A percentile compares a stretch with the other conserved stretches of the same genome.
These are phyloP conservation scores for Brachionus calyciflorus DNA, from an alignment of 1,140 invertebrate species.

Conservation along the genomic window DNA sequence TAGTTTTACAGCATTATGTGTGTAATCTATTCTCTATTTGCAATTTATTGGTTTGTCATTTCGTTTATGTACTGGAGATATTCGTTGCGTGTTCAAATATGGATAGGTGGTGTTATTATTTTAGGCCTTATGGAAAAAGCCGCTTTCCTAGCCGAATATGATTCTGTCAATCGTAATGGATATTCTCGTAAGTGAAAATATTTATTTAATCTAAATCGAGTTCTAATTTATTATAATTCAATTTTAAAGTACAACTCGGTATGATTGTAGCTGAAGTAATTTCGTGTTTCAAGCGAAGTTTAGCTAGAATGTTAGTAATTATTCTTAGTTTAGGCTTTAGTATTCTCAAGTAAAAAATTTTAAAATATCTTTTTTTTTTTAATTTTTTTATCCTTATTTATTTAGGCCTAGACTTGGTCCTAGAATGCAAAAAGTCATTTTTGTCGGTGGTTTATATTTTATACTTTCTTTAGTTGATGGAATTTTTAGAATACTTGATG, in stretches of 20 bases:
- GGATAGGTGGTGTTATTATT: constrained; percentile 84
- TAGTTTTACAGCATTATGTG: constrained; percentile 87
- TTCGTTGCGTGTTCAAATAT: constrained; percentile 86
- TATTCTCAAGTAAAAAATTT: constrained; percentile 77
- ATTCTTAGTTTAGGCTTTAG: constrained; percentile 90
- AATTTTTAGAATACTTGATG: constrained; percentile 70
- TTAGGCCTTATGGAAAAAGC: constrained; percentile 72
- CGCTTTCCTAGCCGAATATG: constrained; percentile 83
- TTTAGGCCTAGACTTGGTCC: constrained; percentile 76
- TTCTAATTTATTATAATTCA: constrained; percentile 8
- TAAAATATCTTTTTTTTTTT: constrained; percentile 8
- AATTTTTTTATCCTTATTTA: constrained; percentile 50
- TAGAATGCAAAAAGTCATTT: constrained; percentile 78
- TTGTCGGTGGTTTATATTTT: constrained; percentile 77
- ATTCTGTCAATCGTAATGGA: constrained; percentile 74
- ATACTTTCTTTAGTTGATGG: constrained; percentile 76
- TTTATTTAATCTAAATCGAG: too few relatives aligned
- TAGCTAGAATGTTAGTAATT: constrained; percentile 85
- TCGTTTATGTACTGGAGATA: constrained; percentile 83
- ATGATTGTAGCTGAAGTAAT: constrained; percentile 80
- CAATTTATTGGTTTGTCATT: constrained; percentile 77
- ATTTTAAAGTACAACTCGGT: constrained; percentile 60
- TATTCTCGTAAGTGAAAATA: constrained; percentile 62
- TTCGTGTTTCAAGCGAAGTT: constrained; percentile 79
- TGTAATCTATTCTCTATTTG: constrained; percentile 75